These are phyloP conservation scores for Helicoverpa zea DNA, from an alignment of 1,140 invertebrate genomes.

Conservation along the genomic window DNA sequence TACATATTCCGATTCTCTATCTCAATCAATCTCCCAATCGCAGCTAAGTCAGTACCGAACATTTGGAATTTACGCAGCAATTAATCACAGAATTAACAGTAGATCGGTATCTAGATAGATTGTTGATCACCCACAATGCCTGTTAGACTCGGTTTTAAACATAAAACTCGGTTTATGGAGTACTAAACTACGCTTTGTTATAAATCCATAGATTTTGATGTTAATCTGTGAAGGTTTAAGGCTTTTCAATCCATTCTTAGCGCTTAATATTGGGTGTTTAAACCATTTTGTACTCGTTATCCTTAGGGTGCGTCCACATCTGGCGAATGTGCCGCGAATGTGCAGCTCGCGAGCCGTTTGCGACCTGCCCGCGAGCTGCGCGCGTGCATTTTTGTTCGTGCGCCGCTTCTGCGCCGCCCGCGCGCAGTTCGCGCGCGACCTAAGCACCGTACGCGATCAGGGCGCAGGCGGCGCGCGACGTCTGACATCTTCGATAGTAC, in stretches of 20 bases:
- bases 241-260: neutral
- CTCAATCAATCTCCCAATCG: conserved; percentile 8
- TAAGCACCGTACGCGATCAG: too few species aligned
- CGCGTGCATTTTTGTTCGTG: too few species aligned
- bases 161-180: conserved; percentile 6
- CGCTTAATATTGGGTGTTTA: too few species aligned
- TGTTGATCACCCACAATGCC: conserved; percentile 26
- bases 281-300: too few species aligned
- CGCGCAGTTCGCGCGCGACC: too few species aligned
- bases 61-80: conserved; percentile 27
- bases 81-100: conserved; percentile 34
- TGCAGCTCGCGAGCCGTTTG: too few species aligned
- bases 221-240: neutral
- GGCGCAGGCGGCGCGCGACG: too few species aligned
- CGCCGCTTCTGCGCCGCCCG: too few species aligned
- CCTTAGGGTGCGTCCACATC: too few species aligned
- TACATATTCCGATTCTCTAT: conserved; percentile 6
- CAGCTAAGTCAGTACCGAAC: neutral
- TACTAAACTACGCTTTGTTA: conserved; percentile 1
- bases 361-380: too few species aligned
- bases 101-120: conserved; percentile 28
- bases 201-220: neutral
- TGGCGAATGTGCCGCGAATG: too few species aligned
- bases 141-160: neutral
- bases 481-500: too few species aligned